phyloP scores from a whole-genome alignment of 2,113 vertebrate genomes.

The Cairina moschata region DNA sequence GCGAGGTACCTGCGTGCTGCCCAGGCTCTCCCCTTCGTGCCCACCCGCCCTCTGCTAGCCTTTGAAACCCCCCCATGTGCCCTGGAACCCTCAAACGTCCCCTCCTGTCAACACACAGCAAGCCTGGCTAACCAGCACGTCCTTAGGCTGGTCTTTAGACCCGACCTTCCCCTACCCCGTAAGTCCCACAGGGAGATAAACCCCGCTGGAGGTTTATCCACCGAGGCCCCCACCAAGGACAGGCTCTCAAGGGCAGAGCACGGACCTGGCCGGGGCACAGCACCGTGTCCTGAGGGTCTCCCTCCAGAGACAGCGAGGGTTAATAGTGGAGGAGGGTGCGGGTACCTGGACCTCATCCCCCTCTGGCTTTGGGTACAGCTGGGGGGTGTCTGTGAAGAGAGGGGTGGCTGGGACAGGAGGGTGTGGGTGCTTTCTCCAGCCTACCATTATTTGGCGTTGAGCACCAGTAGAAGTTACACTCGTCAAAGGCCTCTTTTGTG shows the following conservation, averaged over 20 bases:
- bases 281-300: background rate
- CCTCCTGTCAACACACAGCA: background rate
- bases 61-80: accelerated
- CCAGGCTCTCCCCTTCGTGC: background rate
- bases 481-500: background rate
- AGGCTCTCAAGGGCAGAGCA: background rate
- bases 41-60: background rate
- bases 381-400: background rate
- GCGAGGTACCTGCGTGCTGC: background rate
- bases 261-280: background rate
- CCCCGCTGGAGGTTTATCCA: background rate
- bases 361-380: background rate
- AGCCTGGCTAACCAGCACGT: background rate
- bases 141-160: background rate
- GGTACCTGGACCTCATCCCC: background rate
- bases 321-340: background rate
- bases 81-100: background rate
- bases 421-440: background rate
- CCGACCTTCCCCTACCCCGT: background rate
- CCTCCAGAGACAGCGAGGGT: background rate
- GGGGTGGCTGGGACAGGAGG: background rate
- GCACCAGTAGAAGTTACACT: background rate
- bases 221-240: background rate
- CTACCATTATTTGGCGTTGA: background rate
- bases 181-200: background rate